Evolutionary conservation across 1,140 invertebrate genomes (phyloP).

Genomic region (Elysia chlorotica): DNA sequence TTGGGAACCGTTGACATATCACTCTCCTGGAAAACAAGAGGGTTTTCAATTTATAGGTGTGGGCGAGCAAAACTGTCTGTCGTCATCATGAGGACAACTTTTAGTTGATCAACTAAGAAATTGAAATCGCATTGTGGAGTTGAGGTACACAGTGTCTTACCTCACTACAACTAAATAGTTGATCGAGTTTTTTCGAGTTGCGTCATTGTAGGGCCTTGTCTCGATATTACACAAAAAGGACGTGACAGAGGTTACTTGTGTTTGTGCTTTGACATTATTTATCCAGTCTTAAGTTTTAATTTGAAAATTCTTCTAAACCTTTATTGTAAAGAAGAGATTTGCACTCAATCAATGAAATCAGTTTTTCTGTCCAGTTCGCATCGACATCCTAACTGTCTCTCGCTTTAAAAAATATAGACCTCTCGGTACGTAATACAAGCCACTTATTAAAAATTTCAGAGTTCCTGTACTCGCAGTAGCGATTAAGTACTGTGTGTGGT

Average conservation of each 20-base stretch:
- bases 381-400: not conserved
- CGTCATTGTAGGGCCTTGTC: not conserved
- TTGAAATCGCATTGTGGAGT: not conserved
- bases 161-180: not conserved
- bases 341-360: not conserved
- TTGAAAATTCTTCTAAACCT: not conserved
- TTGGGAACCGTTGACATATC: too few relatives aligned
- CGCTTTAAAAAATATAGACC: not conserved
- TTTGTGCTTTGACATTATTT: not conserved
- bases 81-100: too few relatives aligned
- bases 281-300: not conserved
- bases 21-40: too few relatives aligned
- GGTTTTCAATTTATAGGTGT: too few relatives aligned
- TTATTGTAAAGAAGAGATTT: not conserved
- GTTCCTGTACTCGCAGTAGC: not conserved
- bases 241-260: not conserved
- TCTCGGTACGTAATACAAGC: too few relatives aligned
- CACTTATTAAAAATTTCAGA: too few relatives aligned
- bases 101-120: not conserved
- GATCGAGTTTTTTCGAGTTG: not conserved
- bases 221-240: not conserved
- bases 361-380: not conserved
- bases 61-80: too few relatives aligned
- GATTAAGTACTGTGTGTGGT: not conserved
- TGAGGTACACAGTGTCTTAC: not conserved